phyloP scores from a whole-genome alignment of 2,797 vertebrate genomes.

The Falco biarmicus region DNA sequence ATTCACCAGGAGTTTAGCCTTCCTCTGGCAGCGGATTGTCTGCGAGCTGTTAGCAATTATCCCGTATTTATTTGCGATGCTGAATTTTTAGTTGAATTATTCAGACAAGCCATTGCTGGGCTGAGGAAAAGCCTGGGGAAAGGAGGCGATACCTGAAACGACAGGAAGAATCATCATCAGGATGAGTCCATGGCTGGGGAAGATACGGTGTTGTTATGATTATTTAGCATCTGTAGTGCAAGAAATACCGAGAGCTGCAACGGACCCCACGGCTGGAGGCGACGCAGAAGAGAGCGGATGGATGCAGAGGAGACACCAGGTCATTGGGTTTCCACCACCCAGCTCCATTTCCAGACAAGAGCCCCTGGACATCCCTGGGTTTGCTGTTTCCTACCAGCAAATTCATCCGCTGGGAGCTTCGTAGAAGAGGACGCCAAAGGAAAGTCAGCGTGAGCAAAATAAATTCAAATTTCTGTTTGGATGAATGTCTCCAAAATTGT shows the following conservation, averaged over 20 bases:
- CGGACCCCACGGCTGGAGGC: rapidly evolving
- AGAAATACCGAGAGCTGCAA: background rate
- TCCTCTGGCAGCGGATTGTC: background rate
- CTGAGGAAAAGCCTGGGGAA: background rate
- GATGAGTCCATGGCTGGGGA: rapidly evolving
- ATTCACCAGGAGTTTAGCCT: conserved; percentile 7
- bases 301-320: background rate
- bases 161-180: background rate
- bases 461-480: background rate
- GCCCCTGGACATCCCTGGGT: background rate
- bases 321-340: background rate
- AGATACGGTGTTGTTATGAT: rapidly evolving
- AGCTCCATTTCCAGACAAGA: background rate
- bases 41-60: conserved; percentile 21
- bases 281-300: rapidly evolving
- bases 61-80: background rate
- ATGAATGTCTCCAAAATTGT: background rate
- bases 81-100: conserved; percentile 9
- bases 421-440: background rate
- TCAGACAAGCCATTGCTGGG: background rate
- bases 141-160: background rate
- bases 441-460: rapidly evolving
- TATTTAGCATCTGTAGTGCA: background rate
- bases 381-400: background rate
- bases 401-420: background rate